Evolutionary conservation across 2,797 vertebrate species (phyloP).

Genomic region (Antennarius maculatus): DNA sequence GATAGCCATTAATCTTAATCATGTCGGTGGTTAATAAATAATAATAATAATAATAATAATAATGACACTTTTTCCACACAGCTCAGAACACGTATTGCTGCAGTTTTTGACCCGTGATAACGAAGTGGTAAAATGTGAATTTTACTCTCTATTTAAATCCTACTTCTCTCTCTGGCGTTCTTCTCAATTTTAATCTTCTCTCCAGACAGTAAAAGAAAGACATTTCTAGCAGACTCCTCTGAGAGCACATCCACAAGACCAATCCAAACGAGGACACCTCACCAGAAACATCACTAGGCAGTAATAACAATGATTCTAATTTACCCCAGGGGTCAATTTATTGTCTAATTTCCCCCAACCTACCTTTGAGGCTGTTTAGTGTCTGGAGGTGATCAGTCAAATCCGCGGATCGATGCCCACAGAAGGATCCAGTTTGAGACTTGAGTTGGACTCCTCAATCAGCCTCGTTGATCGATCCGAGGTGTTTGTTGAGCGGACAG

Average conservation of each 20-base stretch:
- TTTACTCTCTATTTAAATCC: neutral
- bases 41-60: conserved; percentile 11
- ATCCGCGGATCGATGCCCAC: conserved; percentile 48
- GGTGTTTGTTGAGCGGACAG: neutral
- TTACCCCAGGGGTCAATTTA: neutral
- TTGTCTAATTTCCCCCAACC: conserved; percentile 13
- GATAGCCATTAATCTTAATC: too few species aligned
- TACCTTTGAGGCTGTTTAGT: conserved; percentile 61
- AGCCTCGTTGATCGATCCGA: conserved; percentile 35
- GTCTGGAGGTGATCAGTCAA: conserved; percentile 48
- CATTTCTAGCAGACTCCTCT: neutral
- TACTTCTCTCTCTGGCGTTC: neutral
- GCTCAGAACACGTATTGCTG: neutral
- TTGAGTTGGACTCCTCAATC: conserved; percentile 20
- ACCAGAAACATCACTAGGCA: neutral
- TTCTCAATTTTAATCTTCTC: neutral
- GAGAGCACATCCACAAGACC: conserved; percentile 1
- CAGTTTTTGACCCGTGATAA: neutral
- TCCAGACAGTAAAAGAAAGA: too few species aligned
- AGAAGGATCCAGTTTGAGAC: conserved; percentile 64
- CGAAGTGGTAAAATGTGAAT: neutral
- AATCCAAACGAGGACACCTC: conserved; percentile 8
- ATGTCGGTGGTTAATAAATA: neutral
- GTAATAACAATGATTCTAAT: neutral
- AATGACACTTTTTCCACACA: neutral